Conservation (phyloP, 2,888 invertebrate species). For the Andrena hattorfiana region DNA sequence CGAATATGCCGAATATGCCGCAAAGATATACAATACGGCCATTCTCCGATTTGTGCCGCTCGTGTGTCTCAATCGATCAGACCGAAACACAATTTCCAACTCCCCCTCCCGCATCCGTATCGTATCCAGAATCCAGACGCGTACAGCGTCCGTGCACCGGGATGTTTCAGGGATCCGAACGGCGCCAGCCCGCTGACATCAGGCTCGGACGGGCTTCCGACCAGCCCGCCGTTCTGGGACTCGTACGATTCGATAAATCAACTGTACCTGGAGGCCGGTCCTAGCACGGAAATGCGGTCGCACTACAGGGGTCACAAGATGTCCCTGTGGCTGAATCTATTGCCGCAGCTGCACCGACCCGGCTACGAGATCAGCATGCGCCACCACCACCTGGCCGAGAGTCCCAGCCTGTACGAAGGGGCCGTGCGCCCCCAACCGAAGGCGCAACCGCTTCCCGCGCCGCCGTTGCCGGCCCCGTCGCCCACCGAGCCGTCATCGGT, state of each 20-base stretch:
- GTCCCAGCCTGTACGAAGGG: slow-evolving; percentile 86
- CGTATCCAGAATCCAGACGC: slow-evolving; percentile 17
- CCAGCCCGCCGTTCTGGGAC: slow-evolving; percentile 93
- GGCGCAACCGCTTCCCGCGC: slow-evolving; percentile 88
- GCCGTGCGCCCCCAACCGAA: slow-evolving; percentile 91
- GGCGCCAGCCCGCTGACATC: slow-evolving; percentile 84
- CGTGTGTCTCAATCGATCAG: slow-evolving; percentile 13
- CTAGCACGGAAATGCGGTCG: slow-evolving; percentile 90
- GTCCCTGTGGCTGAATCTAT: slow-evolving; percentile 96
- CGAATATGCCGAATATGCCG: neutral
- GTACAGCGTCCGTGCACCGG: slow-evolving; percentile 12
- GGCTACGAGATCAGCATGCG: slow-evolving; percentile 95
- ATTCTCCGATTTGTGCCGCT: neutral
- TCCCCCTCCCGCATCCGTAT: neutral
- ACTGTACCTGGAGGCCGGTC: slow-evolving; percentile 90
- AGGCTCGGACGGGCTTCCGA: slow-evolving; percentile 80
- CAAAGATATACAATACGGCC: neutral
- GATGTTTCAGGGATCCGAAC: slow-evolving; percentile 89
- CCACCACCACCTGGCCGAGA: slow-evolving; percentile 94
- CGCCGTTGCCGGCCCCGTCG: slow-evolving; percentile 85
- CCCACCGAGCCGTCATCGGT: slow-evolving; percentile 85
- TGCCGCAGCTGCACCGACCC: slow-evolving; percentile 95
- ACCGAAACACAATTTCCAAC: neutral
- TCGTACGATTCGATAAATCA: slow-evolving; percentile 96
- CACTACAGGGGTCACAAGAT: slow-evolving; percentile 98